These are phyloP conservation scores for Gymnarchus niloticus DNA, from an alignment of 2,113 vertebrate genomes.

Conservation along the genomic window DNA sequence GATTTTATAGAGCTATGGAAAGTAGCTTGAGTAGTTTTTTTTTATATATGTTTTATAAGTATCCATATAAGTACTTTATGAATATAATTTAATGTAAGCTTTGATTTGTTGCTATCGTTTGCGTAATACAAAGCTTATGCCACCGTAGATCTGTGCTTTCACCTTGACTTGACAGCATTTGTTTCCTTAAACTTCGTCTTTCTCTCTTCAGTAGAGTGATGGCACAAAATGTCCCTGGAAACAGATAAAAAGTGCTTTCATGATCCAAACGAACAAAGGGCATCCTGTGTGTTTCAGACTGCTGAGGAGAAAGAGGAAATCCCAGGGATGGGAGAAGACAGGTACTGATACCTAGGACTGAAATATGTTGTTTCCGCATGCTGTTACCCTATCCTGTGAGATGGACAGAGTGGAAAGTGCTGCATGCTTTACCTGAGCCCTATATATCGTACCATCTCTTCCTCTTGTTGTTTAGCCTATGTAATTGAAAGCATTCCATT, in stretches of 20 bases:
- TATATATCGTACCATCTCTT: background rate
- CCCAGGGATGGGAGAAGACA: slow-evolving; percentile 60
- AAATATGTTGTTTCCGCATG: background rate
- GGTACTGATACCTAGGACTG: slow-evolving; percentile 40
- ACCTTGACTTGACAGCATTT: background rate
- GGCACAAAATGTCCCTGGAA: slow-evolving; percentile 64
- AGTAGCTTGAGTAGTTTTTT: background rate
- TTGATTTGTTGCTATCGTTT: background rate
- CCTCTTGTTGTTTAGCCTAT: no score
- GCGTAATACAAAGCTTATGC: background rate
- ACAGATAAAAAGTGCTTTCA: slow-evolving; percentile 53
- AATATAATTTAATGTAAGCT: background rate
- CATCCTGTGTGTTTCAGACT: slow-evolving; percentile 55
- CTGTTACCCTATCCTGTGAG: background rate
- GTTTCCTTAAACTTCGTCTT: background rate
- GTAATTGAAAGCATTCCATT: background rate
- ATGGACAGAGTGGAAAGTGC: background rate
- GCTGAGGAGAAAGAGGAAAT: slow-evolving; percentile 62
- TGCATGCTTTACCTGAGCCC: background rate
- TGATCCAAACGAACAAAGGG: slow-evolving; percentile 50
- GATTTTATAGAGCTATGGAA: background rate
- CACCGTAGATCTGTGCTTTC: background rate
- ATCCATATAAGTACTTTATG: background rate
- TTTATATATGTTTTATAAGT: background rate
- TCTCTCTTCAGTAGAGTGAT: slow-evolving; percentile 38